Conservation (phyloP, 2,113 vertebrate species). For the Galbula dea region DNA sequence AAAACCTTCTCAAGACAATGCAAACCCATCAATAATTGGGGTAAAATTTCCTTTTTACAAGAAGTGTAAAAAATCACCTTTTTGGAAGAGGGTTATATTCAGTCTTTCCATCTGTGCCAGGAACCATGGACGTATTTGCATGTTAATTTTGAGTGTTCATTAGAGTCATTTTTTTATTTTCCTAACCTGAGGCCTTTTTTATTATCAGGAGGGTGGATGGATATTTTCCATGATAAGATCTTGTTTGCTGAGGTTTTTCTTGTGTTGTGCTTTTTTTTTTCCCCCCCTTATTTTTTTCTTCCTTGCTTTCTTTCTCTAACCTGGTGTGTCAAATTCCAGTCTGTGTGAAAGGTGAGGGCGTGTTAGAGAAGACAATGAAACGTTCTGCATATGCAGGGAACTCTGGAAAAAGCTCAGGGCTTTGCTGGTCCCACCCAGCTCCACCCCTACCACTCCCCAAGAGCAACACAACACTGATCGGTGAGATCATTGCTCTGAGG, state of each 20-base stretch:
- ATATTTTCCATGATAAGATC: constrained; percentile 52
- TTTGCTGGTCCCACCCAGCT: constrained; percentile 48
- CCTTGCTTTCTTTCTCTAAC: not conserved
- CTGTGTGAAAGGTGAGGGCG: constrained; percentile 70
- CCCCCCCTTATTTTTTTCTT: not conserved
- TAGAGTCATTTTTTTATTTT: constrained; percentile 59
- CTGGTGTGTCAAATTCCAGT: constrained; percentile 52
- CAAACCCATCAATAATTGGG: not conserved
- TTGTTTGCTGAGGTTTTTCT: constrained; percentile 56
- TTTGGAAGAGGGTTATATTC: not conserved
- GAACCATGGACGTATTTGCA: constrained; percentile 40
- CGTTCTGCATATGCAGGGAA: constrained; percentile 63
- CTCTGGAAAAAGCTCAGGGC: constrained; percentile 66
- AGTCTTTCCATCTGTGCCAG: not conserved
- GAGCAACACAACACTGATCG: constrained; percentile 51
- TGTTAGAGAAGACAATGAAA: constrained; percentile 64
- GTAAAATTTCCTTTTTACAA: constrained; percentile 7
- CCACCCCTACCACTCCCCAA: constrained; percentile 59
- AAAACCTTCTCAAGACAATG: not conserved
- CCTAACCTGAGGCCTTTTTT: constrained; percentile 61
- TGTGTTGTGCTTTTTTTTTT: not conserved
- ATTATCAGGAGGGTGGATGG: constrained; percentile 50
- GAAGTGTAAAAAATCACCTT: not conserved
- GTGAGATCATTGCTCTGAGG: constrained; percentile 68
- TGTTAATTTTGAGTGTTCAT: constrained; percentile 52